Conservation (phyloP, 2,888 invertebrate species). For the Drosophila niveifrons region DNA sequence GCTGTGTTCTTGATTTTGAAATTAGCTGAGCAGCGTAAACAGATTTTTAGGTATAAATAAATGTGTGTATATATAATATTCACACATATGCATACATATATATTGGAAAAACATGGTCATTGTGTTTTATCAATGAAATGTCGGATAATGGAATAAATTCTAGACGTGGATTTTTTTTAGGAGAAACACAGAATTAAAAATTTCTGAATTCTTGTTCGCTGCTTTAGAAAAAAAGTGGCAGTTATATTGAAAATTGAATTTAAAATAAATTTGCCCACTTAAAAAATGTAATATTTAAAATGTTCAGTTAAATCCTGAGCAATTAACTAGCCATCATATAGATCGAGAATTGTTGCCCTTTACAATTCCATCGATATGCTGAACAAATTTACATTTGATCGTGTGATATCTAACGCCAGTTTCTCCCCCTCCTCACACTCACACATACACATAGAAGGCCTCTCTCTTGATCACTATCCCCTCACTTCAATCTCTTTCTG, state of each 20-base stretch:
- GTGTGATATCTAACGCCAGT: constrained; percentile 48
- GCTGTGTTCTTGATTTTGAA: constrained; percentile 31
- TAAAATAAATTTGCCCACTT: neutral
- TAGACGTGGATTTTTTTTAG: neutral
- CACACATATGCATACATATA: constrained; percentile 2
- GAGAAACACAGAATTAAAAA: too few species aligned
- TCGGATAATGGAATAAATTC: neutral
- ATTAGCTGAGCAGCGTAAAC: constrained; percentile 46
- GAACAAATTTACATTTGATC: constrained; percentile 19
- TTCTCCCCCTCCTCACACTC: constrained; percentile 18
- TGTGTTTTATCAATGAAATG: constrained; percentile 67
- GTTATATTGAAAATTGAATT: too few species aligned
- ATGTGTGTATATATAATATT: constrained; percentile 20
- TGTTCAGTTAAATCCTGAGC: neutral
- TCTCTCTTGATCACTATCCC: neutral
- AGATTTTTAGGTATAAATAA: constrained; percentile 25
- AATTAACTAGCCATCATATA: too few species aligned
- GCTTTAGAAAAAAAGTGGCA: too few species aligned
- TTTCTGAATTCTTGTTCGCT: too few species aligned
- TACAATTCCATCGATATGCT: constrained; percentile 18
- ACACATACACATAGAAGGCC: neutral
- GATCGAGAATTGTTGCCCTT: too few species aligned
- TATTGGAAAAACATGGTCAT: constrained; percentile 57
- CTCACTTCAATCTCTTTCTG: constrained; percentile 1
- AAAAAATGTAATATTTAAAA: neutral